Evolutionary conservation across 1,140 invertebrate species (phyloP), one percentile per base, ranked within the genome.

Genomic region (Marisa cornuarietis): DNA sequence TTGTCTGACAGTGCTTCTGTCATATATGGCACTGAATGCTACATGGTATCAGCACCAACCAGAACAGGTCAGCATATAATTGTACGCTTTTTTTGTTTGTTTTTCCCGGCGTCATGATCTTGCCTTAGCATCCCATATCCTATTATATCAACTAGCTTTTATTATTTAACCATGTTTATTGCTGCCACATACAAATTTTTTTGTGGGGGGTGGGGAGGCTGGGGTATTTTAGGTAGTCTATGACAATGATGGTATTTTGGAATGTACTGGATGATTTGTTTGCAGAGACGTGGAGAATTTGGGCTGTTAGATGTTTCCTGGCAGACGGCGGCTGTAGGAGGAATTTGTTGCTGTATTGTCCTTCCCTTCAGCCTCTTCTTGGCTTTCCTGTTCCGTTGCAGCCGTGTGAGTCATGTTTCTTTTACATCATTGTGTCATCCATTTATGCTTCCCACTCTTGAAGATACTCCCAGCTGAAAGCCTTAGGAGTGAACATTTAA

Each of bases 1-100:
- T 22, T 88, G 88, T 75, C 82, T 91, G 11, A 86, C 87, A 1
- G 78, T 89, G 49, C 82, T 90, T 8, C 72, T 88, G 81, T 77
- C 85, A 3, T 90, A 91, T 85, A 88, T 90, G 87, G 88, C 87
- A 79, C 76, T 92, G 24, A 91, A 89, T 81, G 88, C 90, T 11
- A 84, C 89, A 80, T 91, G 90, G 85, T 91, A 90, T 77, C 80
- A 85, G 61, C 16, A 78, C 61, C 79, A 79, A 5, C 78, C 74
- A 26, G 61, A 71, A 78, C 73, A 82, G 80, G 83, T 83, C 58
- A 79, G n/a, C 7, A 26, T 63, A 11, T 24, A 6, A 68, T 68
- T 42, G 65, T 13, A 1, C 65, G 22, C 11, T 6, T 58, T 4
- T 58, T 58, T 54, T 14, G 9, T 6, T 14, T 58, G 54, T 58